phyloP scores from a whole-genome alignment of 1,140 invertebrate species.

The Philopotamus ludificatus region DNA sequence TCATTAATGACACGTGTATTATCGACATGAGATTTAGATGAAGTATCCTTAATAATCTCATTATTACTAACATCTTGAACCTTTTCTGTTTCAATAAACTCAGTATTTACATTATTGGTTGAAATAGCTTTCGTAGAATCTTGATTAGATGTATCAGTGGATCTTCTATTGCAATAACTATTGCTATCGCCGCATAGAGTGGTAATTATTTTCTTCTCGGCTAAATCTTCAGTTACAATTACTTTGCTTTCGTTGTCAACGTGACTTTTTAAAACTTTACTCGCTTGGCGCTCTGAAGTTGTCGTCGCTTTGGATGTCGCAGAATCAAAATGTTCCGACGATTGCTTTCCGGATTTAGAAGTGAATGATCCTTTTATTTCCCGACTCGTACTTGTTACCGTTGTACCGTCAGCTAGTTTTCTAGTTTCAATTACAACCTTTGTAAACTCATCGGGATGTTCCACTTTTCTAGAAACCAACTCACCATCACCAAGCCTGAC shows the following conservation, averaged over 20 bases:
- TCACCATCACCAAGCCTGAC: constrained; percentile 46
- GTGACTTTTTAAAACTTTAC: constrained; percentile 19
- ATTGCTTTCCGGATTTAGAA: constrained; percentile 34
- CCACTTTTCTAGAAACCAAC: constrained; percentile 58
- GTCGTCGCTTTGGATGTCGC: neutral
- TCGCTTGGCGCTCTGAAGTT: constrained; percentile 1
- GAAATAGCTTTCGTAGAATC: neutral
- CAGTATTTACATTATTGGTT: neutral
- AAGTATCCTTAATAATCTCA: no score
- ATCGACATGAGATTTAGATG: neutral
- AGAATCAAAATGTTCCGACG: constrained; percentile 31
- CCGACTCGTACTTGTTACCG: constrained; percentile 62
- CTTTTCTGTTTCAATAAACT: neutral
- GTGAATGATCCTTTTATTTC: constrained; percentile 54
- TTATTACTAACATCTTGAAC: neutral
- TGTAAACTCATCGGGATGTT: constrained; percentile 62
- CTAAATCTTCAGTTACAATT: constrained; percentile 4
- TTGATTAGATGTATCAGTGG: neutral
- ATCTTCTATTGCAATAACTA: neutral
- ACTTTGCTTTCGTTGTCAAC: constrained; percentile 24
- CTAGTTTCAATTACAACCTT: constrained; percentile 64
- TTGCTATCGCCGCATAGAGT: neutral
- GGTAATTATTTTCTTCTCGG: constrained; percentile 4
- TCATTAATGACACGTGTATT: neutral
- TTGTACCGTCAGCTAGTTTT: constrained; percentile 63